phyloP scores from a whole-genome alignment of 2,888 invertebrate species.

The Pollenia amentaria region DNA sequence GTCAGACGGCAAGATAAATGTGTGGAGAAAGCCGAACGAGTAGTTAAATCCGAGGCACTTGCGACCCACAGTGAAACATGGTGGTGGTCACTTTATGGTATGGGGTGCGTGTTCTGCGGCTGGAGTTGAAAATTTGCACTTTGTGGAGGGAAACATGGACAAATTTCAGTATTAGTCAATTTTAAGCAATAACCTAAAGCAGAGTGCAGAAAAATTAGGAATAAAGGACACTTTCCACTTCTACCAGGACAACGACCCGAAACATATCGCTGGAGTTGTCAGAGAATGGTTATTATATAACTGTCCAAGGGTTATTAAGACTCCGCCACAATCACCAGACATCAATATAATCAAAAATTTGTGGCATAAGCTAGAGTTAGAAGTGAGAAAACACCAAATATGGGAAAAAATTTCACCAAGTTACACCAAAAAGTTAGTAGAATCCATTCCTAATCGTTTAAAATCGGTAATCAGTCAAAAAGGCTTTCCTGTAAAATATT shows the following conservation, averaged over 20 bases:
- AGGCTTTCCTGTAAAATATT: not conserved
- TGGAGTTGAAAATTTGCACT: no score
- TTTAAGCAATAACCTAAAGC: slow-evolving; percentile 12
- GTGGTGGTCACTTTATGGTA: not conserved
- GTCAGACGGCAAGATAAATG: slow-evolving; percentile 26
- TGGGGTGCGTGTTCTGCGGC: no score
- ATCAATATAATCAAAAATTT: slow-evolving; percentile 12
- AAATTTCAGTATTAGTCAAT: slow-evolving; percentile 1
- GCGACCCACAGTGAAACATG: slow-evolving; percentile 16
- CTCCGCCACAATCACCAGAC: slow-evolving; percentile 10
- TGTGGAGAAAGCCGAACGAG: slow-evolving; percentile 27
- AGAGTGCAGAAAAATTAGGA: slow-evolving; percentile 22
- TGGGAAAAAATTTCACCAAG: slow-evolving; percentile 2
- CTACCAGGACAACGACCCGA: no score
- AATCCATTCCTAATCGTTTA: slow-evolving; percentile 16
- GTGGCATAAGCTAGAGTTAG: slow-evolving; percentile 1
- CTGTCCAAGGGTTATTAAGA: slow-evolving; percentile 20
- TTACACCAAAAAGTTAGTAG: slow-evolving; percentile 16
- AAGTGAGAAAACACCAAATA: not conserved
- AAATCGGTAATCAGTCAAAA: slow-evolving; percentile 17
- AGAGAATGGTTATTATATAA: slow-evolving; percentile 16
- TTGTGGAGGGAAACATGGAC: not conserved
- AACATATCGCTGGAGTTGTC: no score
- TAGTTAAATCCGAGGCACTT: slow-evolving; percentile 23
- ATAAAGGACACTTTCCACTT: no score